These are phyloP conservation scores for Xerus inauris DNA, from an alignment of 2,113 vertebrate genomes.

Conservation along the genomic window DNA sequence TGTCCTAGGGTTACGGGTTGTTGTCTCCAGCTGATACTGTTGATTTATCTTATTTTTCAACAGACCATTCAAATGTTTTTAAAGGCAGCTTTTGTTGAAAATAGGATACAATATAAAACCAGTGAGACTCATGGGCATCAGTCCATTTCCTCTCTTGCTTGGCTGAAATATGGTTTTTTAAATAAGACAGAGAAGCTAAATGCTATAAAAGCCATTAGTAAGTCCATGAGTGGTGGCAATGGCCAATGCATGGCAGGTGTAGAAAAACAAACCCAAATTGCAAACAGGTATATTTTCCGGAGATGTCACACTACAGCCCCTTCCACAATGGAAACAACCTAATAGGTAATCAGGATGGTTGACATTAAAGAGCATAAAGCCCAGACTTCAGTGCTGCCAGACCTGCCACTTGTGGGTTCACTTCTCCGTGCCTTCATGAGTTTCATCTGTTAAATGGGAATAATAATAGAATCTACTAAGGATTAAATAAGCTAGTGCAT, in stretches of 20 bases:
- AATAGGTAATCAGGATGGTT: neutral
- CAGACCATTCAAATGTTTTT: neutral
- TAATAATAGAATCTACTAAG: neutral
- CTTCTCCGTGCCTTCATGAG: neutral
- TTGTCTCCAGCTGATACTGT: neutral
- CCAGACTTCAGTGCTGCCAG: neutral
- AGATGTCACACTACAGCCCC: neutral
- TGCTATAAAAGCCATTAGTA: neutral
- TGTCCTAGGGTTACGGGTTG: neutral
- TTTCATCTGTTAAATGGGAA: neutral
- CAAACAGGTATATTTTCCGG: neutral
- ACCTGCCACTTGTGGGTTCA: neutral
- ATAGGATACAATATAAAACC: neutral
- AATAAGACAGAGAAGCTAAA: neutral
- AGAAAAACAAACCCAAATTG: neutral
- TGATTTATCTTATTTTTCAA: neutral
- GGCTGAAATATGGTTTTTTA: neutral
- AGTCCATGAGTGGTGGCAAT: neutral
- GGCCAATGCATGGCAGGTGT: rapidly evolving
- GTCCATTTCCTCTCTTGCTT: neutral
- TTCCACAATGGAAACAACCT: neutral
- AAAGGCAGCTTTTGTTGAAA: neutral
- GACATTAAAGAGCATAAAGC: neutral
- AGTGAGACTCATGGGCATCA: neutral
- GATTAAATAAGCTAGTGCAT: neutral